Evolutionary conservation across 2,113 vertebrate species (phyloP).

Genomic region (Periophthalmodon schlosseri): DNA sequence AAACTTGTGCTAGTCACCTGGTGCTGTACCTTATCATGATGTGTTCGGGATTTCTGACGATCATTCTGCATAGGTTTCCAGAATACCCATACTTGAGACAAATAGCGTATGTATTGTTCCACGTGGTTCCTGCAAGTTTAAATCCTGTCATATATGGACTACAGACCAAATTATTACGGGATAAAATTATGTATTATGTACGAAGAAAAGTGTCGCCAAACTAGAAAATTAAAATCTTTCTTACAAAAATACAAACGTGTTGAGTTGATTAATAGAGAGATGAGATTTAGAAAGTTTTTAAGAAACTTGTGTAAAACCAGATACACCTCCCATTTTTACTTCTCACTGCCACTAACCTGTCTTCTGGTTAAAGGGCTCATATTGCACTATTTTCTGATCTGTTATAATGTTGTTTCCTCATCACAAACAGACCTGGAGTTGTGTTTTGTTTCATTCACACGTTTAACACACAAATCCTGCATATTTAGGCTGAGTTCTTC

Average conservation of each 20-base stretch:
- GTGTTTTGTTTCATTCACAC: no score
- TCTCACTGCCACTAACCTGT: no score
- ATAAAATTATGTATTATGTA: slow-evolving; percentile 51
- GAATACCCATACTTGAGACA: slow-evolving; percentile 60
- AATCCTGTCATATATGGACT: slow-evolving; percentile 68
- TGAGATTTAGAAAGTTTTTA: not conserved
- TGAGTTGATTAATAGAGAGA: not conserved
- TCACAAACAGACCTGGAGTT: no score
- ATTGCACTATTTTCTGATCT: no score
- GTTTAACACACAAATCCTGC: no score
- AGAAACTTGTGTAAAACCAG: not conserved
- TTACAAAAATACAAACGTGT: not conserved
- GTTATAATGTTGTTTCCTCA: no score
- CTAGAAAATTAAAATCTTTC: not conserved
- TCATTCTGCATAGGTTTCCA: slow-evolving; percentile 65
- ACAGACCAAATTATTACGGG: slow-evolving; percentile 49
- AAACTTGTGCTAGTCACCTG: slow-evolving; percentile 67
- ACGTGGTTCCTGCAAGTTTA: slow-evolving; percentile 63
- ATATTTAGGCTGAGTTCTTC: no score
- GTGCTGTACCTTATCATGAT: slow-evolving; percentile 67
- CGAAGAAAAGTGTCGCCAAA: slow-evolving; percentile 31
- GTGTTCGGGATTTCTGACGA: slow-evolving; percentile 55
- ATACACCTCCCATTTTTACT: no score
- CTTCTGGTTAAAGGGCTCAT: no score
- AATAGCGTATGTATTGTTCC: slow-evolving; percentile 57